Evolutionary conservation across 2,113 vertebrate genomes (phyloP).

Genomic region (Tragelaphus strepsiceros): DNA sequence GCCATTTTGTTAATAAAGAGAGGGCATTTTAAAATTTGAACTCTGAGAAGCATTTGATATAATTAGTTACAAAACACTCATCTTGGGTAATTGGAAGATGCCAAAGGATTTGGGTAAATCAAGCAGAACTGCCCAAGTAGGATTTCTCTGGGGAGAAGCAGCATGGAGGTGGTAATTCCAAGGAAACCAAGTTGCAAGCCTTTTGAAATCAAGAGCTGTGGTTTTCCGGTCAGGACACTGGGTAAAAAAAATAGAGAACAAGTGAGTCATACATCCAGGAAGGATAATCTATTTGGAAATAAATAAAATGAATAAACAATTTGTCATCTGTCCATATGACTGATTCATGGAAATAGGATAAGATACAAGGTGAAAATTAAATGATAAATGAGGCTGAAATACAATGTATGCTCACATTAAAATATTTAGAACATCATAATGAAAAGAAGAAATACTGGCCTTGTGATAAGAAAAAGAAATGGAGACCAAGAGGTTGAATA

Average conservation of each 20-base stretch:
- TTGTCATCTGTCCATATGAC: neutral
- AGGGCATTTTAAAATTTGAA: constrained; percentile 20
- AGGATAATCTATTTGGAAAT: neutral
- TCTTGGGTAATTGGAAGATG: neutral
- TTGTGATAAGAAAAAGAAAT: neutral
- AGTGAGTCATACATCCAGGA: neutral
- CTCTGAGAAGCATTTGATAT: neutral
- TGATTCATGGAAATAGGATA: neutral
- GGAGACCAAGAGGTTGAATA: neutral
- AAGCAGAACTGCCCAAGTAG: neutral
- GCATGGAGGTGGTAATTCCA: neutral
- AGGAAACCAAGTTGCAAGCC: neutral
- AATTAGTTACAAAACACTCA: constrained; percentile 16
- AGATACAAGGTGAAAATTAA: neutral
- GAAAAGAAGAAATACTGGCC: neutral
- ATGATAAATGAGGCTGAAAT: neutral
- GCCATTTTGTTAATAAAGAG: constrained; percentile 3
- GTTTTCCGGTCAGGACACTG: neutral
- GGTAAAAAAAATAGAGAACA: neutral
- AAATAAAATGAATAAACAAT: neutral
- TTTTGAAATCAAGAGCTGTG: neutral
- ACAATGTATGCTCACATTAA: neutral
- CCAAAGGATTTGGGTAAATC: neutral
- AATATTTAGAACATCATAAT: neutral
- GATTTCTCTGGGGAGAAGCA: neutral